Base-by-base conservation (phyloP, 2,888 invertebrate genomes). In the Stegana nigrithorax region DNA sequence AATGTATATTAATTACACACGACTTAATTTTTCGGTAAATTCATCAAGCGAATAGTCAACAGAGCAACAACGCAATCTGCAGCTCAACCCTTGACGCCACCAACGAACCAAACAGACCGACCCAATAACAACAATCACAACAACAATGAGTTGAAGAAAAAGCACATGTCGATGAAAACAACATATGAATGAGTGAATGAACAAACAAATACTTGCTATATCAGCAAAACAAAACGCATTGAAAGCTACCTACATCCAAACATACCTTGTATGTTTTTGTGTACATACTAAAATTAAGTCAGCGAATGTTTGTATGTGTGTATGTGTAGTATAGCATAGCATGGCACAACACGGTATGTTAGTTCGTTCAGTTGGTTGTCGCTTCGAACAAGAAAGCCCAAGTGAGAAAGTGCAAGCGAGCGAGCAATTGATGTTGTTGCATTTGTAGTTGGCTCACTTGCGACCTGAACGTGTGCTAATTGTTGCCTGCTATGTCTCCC, bases 1-100 rank as follows among this genome's bases (percentile, higher is more conserved):
- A 79, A 75, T 72, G 65, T 70, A 63, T 67, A 72, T 75, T 75
- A 78, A 75, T 78, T 73, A 78, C 76, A 67, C 63, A 68, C 73
- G 76, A 75, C 73, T 73, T 69, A 66, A 73, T 75, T 73, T 73
- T 69, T 55, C 23, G 63, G 45, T 66, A 69, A 70, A 69, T 69
- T 66, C 65, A 64, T 68, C 65, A 63, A 63, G 60, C 60, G 66
- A 65, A 55, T 53, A 64, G 14, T 36, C 36, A 36, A 36, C 36
- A 36, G 14, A 36, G 10, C 29, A 10, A 29, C 10, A 57, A 50
- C 58, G n/a, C n/a, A n/a, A n/a, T n/a, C n/a, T n/a, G n/a, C n/a
- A n/a, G n/a, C n/a, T n/a, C 14, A 17, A 39, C 39, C 5, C 32
- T 32, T 10, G n/a, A n/a, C 17, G 14, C 5, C n/a, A 2, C 14